Evolutionary conservation across 2,113 vertebrate genomes (phyloP), one percentile per base, ranked within the genome.

Genomic region (Dascyllus trimaculatus): DNA sequence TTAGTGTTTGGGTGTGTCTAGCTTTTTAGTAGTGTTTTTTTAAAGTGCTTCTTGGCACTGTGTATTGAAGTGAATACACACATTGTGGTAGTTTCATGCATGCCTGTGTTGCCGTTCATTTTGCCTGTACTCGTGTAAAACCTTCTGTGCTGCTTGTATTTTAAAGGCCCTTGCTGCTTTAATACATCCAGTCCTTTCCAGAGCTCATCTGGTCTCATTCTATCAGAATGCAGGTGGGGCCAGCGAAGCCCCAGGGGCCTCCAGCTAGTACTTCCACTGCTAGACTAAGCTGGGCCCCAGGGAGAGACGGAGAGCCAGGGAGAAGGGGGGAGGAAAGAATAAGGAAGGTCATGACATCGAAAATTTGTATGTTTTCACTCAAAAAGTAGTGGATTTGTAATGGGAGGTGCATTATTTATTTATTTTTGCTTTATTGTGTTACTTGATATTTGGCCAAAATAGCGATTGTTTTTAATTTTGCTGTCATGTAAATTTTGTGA

Each of bases 151-250:
- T 68, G 38, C 24, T 67, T 58, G 22, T 54, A 19, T 71, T 71
- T 73, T 32, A 57, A 68, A 83, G 32, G 32, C 35, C 29, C 32
- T 49, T 17, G 54, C 57, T 75, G 75, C 71, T 71, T 77, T 79
- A 81, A 53, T 78, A n/a, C 59, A 46, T 49, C 53, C 59, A 67
- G 40, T 56, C 56, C 54, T 49, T 62, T 57, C 40, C 73, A 40
- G 61, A 61, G 52, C 52, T 84, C 81, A 82, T 84, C 67, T 85
- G 78, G 72, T 71, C 82, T 83, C 78, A 71, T 85, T 82, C 68
- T 76, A 65, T 86, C 79, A 85, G 74, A 74, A 81, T 69, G 65
- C 79, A 87, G 66, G 77, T 87, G 79, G 65, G 65, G 65, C 75
- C 65, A 70, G 48, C 49, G 32, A 38, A 69, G 60, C 71, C 89